These are phyloP conservation scores for Telmatherina bonti DNA, from an alignment of 2,797 vertebrate genomes.

Conservation along the genomic window DNA sequence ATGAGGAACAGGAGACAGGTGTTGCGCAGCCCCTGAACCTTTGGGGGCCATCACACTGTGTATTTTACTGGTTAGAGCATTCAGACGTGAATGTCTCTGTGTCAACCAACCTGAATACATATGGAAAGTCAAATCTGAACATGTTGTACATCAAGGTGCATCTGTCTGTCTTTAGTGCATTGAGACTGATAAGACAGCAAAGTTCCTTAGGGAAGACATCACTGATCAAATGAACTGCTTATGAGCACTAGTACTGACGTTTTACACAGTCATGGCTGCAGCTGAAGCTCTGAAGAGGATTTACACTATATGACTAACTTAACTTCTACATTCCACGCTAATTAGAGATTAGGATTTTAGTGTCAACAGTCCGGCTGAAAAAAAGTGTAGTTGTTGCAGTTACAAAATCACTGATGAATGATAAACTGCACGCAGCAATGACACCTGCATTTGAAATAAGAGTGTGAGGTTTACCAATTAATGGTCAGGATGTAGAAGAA, in stretches of 20 bases:
- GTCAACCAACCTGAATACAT: constrained; percentile 52
- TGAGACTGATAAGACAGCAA: constrained; percentile 55
- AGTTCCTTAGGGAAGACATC: constrained; percentile 56
- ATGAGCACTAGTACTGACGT: constrained; percentile 41
- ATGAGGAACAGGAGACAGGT: constrained; percentile 38
- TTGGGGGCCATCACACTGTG: constrained; percentile 37
- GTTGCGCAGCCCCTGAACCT: constrained; percentile 25
- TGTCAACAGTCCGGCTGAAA: constrained; percentile 19
- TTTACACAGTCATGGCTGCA: constrained; percentile 46
- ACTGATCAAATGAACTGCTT: constrained; percentile 66
- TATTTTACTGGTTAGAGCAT: constrained; percentile 59
- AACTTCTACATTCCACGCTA: constrained; percentile 14
- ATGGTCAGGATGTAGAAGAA: constrained; percentile 38
- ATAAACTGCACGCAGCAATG: constrained; percentile 28
- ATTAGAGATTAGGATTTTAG: constrained; percentile 22
- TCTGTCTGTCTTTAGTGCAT: constrained; percentile 60
- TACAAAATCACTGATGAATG: constrained; percentile 12
- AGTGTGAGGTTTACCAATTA: constrained; percentile 44
- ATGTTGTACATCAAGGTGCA: constrained; percentile 61
- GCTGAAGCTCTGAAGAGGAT: constrained; percentile 12
- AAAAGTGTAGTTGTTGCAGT: constrained; percentile 30
- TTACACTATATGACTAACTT: not conserved
- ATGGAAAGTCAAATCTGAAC: constrained; percentile 53
- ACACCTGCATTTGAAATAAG: constrained; percentile 27
- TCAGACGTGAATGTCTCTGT: constrained; percentile 64